Evolutionary conservation across 2,797 vertebrate species (phyloP), one percentile per base, ranked within the genome.

Genomic region (Lerista edwardsae): DNA sequence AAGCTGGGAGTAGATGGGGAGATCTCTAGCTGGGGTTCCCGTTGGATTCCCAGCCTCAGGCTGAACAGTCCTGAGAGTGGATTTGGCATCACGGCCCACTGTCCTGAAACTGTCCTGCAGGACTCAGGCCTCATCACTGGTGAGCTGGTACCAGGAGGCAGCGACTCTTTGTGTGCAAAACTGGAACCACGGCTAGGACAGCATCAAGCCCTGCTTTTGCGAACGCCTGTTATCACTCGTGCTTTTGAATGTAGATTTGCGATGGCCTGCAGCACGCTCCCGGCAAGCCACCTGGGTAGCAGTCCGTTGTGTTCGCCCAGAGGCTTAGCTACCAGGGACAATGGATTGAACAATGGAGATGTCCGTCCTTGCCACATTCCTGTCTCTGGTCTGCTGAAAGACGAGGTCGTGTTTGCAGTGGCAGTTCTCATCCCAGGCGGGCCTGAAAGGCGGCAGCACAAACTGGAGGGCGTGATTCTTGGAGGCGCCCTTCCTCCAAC

Each of bases 321-420:
- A 17, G 8, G 3, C 4, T 94, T 64, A 95, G 79, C 74, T 91
- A 39, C 94, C 93, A 11, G 90, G 86, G 71, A 94, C 87, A 11
- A 91, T 39, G 0, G 94, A 93, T 77, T 92, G 92, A 12, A 95
- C 93, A 0, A 90, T 80, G 25, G 92, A 90, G 29, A 95, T 84
- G 79, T 94, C 94, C 0, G 89, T 87, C 83, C 87, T 93, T 1
- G 79, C 90, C 17, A 91, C 94, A 84, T 79, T 90, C 77, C 85
- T 79, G 78, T 83, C 31, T 61, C 36, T 83, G 14, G 59, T 62
- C 82, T 86, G 90, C 71, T 85, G 93, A 82, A 84, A 87, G 1
- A n/a, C 0, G 1, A 34, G 84, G 71, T n/a, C 87, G 62, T 78
- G 84, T 17, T 89, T 87, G 47, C 34, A 75, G 0, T 0, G 87